phyloP scores from a whole-genome alignment of 2,888 invertebrate genomes.

The Antitype chi region DNA sequence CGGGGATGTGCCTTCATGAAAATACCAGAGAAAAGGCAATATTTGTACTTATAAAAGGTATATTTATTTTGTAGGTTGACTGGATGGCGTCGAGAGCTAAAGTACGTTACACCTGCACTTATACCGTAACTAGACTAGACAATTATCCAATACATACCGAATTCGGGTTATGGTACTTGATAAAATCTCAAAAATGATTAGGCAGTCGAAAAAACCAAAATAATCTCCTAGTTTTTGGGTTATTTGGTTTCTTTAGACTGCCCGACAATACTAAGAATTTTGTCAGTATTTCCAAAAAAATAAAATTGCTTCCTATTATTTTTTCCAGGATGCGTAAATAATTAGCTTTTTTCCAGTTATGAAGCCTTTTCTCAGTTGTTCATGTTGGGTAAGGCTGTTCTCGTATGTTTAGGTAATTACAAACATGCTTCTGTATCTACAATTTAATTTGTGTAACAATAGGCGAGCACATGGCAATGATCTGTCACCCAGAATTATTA shows the following conservation, averaged over 20 bases:
- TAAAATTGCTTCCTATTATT: too few relatives aligned
- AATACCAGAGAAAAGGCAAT: background rate
- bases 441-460: conserved; percentile 24
- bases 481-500: conserved; percentile 34
- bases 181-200: background rate
- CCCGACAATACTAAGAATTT: too few relatives aligned
- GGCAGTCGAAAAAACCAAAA: too few relatives aligned
- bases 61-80: background rate
- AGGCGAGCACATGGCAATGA: conserved; percentile 36
- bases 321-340: background rate
- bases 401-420: background rate
- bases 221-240: too few relatives aligned
- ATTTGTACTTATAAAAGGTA: too few relatives aligned
- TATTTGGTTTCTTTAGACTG: too few relatives aligned
- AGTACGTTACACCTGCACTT: too few relatives aligned
- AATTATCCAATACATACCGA: background rate
- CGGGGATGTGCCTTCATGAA: conserved; percentile 18
- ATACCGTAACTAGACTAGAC: background rate
- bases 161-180: background rate
- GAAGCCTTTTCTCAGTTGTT: background rate
- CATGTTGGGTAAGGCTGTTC: background rate
- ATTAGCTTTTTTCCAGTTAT: background rate
- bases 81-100: background rate
- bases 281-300: background rate
- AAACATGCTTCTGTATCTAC: background rate